phyloP scores from a whole-genome alignment of 2,888 invertebrate species.

The Ectemnius lituratus region DNA sequence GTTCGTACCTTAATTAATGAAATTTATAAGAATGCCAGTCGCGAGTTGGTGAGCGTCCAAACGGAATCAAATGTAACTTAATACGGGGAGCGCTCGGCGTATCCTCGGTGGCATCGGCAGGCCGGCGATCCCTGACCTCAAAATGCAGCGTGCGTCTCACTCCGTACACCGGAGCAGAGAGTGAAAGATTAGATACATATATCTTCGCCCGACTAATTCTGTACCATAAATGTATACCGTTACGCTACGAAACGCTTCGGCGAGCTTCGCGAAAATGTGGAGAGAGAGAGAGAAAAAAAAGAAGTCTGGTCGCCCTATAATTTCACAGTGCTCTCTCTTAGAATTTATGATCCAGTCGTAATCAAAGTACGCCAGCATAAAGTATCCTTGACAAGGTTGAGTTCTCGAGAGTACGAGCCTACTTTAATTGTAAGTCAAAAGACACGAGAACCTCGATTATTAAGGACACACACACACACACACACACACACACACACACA shows the following conservation, averaged over 20 bases:
- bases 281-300: too few species aligned
- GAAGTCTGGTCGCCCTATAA: not conserved
- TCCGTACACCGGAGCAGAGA: slow-evolving; percentile 19
- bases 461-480: too few species aligned
- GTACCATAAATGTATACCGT: slow-evolving; percentile 33
- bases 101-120: slow-evolving; percentile 41
- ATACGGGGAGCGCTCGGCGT: slow-evolving; percentile 15
- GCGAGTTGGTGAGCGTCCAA: slow-evolving; percentile 39
- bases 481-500: too few species aligned
- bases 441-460: too few species aligned
- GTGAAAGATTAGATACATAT: slow-evolving; percentile 41
- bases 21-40: slow-evolving; percentile 10
- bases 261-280: not conserved
- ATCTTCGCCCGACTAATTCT: slow-evolving; percentile 38
- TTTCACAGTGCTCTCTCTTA: not conserved
- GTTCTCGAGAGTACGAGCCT: too few species aligned
- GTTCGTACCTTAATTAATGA: not conserved
- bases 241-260: slow-evolving; percentile 7
- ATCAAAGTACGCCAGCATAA: not conserved
- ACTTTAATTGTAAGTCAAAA: too few species aligned
- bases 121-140: slow-evolving; percentile 52
- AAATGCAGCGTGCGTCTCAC: slow-evolving; percentile 31
- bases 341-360: not conserved
- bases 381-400: not conserved
- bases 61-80: slow-evolving; percentile 14